Percentiles rank a stretch among this genome's conserved stretches.
Conservation (phyloP, 1,140 invertebrate genomes). For the Microplitis mediator region DNA sequence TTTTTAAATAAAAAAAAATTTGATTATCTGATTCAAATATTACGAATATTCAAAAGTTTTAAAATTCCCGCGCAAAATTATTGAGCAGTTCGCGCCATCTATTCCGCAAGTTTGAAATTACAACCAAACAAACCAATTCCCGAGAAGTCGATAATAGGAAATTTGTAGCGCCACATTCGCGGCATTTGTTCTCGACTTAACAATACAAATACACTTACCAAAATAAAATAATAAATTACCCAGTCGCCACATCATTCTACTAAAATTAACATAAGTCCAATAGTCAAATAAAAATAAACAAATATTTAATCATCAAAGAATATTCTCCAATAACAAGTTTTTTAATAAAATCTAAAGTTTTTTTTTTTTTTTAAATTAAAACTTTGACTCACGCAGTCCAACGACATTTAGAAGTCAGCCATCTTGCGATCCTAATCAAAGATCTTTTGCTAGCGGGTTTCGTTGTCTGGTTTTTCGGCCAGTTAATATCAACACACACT, state of each 20-base stretch:
- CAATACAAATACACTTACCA: slow-evolving; percentile 28
- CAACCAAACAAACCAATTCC: slow-evolving; percentile 33
- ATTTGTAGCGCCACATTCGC: slow-evolving; percentile 39
- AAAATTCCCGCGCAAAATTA: slow-evolving; percentile 1
- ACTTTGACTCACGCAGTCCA: slow-evolving; percentile 55
- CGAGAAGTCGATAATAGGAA: slow-evolving; percentile 55
- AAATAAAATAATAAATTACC: slow-evolving; percentile 4
- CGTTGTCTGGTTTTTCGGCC: slow-evolving; percentile 61
- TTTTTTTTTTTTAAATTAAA: neutral
- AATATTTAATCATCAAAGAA: too few relatives aligned
- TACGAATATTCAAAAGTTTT: too few relatives aligned
- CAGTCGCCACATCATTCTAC: neutral
- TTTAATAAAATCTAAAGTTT: too few relatives aligned
- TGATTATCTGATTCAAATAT: too few relatives aligned
- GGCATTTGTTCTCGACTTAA: slow-evolving; percentile 21
- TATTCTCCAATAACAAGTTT: too few relatives aligned
- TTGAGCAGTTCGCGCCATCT: too few relatives aligned
- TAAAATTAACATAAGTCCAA: too few relatives aligned
- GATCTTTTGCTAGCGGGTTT: slow-evolving; percentile 63
- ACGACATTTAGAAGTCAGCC: slow-evolving; percentile 63
- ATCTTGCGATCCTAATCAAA: slow-evolving; percentile 67
- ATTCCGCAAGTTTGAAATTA: too few relatives aligned
- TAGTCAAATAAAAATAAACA: neutral
- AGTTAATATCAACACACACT: slow-evolving; percentile 64
- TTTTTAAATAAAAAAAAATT: too few relatives aligned